phyloP scores from a whole-genome alignment of 92 coral and sea anemone genomes.

The Phenganax marumi region DNA sequence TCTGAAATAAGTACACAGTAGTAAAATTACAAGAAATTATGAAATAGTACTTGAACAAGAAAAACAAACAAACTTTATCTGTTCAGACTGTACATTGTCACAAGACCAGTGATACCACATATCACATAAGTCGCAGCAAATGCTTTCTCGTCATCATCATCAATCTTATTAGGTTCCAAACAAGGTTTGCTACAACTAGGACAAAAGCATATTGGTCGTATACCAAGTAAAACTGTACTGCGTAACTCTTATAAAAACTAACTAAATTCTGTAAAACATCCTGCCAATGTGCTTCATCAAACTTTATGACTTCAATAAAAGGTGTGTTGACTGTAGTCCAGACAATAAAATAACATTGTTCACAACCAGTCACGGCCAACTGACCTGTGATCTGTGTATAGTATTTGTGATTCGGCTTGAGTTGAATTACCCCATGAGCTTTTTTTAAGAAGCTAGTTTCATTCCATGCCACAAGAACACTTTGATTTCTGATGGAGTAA shows the following conservation, averaged over 20 bases:
- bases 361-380: neutral
- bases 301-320: constrained; percentile 16
- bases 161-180: constrained; percentile 32
- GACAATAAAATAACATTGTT: constrained; percentile 33
- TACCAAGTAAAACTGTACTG: constrained; percentile 38
- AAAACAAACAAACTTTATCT: constrained; percentile 1
- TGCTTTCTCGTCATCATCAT: constrained; percentile 9
- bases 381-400: constrained; percentile 43
- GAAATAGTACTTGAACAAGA: neutral
- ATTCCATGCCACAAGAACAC: constrained; percentile 8
- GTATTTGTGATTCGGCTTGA: constrained; percentile 34
- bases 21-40: neutral
- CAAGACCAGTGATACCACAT: constrained; percentile 44
- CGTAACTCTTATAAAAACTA: constrained; percentile 34
- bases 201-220: constrained; percentile 16
- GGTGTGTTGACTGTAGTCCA: constrained; percentile 35
- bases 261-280: constrained; percentile 18
- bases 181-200: constrained; percentile 26
- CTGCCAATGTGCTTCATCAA: constrained; percentile 19
- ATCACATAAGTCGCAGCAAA: constrained; percentile 34
- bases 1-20: neutral
- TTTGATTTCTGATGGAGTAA: neutral
- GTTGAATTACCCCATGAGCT: neutral
- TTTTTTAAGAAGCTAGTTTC: constrained; percentile 1
- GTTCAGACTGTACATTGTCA: constrained; percentile 5